Evolutionary conservation across 2,888 invertebrate species (phyloP).

Genomic region (Leucophenga montana): DNA sequence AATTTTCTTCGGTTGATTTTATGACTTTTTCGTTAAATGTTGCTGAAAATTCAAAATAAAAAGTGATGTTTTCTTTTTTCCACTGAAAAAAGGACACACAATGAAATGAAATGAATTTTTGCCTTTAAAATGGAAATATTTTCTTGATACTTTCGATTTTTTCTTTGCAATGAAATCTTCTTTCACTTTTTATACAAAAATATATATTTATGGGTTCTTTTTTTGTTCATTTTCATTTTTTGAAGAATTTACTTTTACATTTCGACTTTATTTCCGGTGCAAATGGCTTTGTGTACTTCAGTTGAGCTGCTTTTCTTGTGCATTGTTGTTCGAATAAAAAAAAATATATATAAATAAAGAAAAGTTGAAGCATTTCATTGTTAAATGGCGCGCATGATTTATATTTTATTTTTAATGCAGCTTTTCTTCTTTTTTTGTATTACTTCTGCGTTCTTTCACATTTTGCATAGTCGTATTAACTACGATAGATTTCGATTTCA

Average conservation of each 20-base stretch:
- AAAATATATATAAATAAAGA: conserved; percentile 10
- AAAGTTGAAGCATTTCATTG: conserved; percentile 52
- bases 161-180: conserved; percentile 49
- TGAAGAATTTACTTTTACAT: conserved; percentile 55
- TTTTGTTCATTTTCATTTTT: conserved; percentile 15
- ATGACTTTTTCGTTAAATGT: conserved; percentile 50
- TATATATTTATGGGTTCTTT: conserved; percentile 42
- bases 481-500: too few species aligned
- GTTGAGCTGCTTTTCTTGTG: background rate
- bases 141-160: conserved; percentile 26
- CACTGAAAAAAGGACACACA: conserved; percentile 5
- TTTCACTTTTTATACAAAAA: conserved; percentile 16
- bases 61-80: too few species aligned
- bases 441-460: conserved; percentile 35
- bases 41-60: conserved; percentile 49
- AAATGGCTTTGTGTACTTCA: conserved; percentile 49
- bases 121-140: conserved; percentile 1
- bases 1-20: conserved; percentile 24
- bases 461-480: conserved; percentile 22
- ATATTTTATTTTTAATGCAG: conserved; percentile 53
- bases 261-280: conserved; percentile 65
- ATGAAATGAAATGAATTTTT: background rate
- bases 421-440: conserved; percentile 22
- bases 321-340: conserved; percentile 32
- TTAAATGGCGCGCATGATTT: conserved; percentile 69